A percentile compares a stretch with the other conserved stretches of the same genome.
These are phyloP conservation scores for Catalaphyllia jardinei DNA, from an alignment of 64 coral and sea anemone genomes.

Conservation along the genomic window DNA sequence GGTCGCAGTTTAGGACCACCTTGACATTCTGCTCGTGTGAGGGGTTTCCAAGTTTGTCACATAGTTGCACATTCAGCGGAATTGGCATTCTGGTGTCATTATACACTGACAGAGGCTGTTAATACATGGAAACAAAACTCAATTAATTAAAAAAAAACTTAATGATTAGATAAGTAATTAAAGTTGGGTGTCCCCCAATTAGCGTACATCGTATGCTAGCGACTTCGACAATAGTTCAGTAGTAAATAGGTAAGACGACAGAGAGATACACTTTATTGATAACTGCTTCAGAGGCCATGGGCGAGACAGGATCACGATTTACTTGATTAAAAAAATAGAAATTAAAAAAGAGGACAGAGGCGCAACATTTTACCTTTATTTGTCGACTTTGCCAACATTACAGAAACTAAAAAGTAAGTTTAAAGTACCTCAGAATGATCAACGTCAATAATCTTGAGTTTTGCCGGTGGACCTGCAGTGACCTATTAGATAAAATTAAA, in stretches of 20 bases:
- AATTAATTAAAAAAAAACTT: neutral
- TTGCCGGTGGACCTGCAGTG: conserved; percentile 74
- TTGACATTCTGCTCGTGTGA: conserved; percentile 73
- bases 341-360: neutral
- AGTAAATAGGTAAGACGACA: too few relatives aligned
- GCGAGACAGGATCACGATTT: too few relatives aligned
- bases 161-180: too few relatives aligned
- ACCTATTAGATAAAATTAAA: conserved; percentile 45
- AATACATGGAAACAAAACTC: neutral
- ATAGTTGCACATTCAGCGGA: conserved; percentile 72
- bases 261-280: too few relatives aligned
- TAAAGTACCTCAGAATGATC: conserved; percentile 49
- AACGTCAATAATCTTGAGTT: conserved; percentile 46
- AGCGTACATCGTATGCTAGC: too few relatives aligned
- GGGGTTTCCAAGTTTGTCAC: conserved; percentile 75
- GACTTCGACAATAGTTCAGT: too few relatives aligned
- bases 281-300: too few relatives aligned
- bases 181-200: too few relatives aligned
- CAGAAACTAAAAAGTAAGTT: neutral
- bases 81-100: conserved; percentile 63
- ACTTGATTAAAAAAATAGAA: too few relatives aligned
- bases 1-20: conserved; percentile 79
- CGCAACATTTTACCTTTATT: neutral
- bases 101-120: conserved; percentile 80
- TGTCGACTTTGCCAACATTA: neutral